Percentiles rank a stretch among this genome's conserved stretches.
phyloP scores from a whole-genome alignment of 30 jellyfish, hydroid and myxozoan species.

The Chrysaora quinquecirrha region DNA sequence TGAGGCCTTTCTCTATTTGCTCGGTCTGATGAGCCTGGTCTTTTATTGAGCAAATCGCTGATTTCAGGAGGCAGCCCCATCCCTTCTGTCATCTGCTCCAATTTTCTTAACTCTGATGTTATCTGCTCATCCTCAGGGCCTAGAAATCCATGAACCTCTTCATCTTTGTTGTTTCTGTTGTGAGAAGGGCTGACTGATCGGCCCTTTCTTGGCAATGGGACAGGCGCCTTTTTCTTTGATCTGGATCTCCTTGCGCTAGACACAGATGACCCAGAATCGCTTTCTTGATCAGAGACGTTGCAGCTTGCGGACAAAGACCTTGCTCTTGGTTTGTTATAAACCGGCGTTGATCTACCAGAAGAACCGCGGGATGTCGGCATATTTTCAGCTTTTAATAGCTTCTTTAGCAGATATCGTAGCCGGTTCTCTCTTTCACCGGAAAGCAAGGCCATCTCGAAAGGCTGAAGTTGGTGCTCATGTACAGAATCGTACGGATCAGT shows the following conservation, averaged over 20 bases:
- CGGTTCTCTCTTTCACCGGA: conserved; percentile 77
- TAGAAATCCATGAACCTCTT: conserved; percentile 49
- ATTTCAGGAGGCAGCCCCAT: conserved; percentile 67
- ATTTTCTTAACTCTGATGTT: conserved; percentile 40
- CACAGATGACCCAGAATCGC: conserved; percentile 64
- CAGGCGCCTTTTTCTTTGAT: conserved; percentile 76
- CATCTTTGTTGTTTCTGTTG: conserved; percentile 18
- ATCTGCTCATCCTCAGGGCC: conserved; percentile 71
- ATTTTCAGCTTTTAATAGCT: conserved; percentile 53
- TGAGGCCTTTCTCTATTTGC: conserved; percentile 38
- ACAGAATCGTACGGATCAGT: conserved; percentile 96
- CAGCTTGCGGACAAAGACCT: conserved; percentile 59
- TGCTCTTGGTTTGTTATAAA: conserved; percentile 47
- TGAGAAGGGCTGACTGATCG: conserved; percentile 81
- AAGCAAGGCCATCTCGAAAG: conserved; percentile 87
- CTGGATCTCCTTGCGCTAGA: conserved; percentile 43
- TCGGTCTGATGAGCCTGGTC: background rate
- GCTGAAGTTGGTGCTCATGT: conserved; percentile 92
- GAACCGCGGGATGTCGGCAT: conserved; percentile 48
- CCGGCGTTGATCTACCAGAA: conserved; percentile 64
- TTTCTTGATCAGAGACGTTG: conserved; percentile 66
- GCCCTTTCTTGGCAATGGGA: conserved; percentile 82
- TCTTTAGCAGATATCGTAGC: conserved; percentile 51
- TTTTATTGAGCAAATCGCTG: conserved; percentile 33
- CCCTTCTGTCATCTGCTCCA: conserved; percentile 65